Evolutionary conservation across 2,797 vertebrate genomes (phyloP).

Genomic region (Mionectes olivaceus): DNA sequence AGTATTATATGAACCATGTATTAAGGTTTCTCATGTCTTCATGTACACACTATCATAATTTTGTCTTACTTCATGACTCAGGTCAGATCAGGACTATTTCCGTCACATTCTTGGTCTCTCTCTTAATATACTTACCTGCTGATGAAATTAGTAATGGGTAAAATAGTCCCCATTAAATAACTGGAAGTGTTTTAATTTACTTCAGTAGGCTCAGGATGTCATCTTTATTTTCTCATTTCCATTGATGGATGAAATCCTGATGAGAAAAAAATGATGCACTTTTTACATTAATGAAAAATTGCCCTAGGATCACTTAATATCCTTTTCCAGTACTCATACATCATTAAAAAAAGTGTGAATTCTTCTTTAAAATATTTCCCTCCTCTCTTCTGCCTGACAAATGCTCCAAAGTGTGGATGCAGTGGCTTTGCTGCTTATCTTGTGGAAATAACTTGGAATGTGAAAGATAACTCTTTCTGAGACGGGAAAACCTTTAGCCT

Average conservation of each 20-base stretch:
- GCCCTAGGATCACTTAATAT: not conserved
- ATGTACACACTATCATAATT: not conserved
- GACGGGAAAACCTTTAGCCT: not conserved
- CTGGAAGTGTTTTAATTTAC: not conserved
- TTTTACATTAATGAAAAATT: not conserved
- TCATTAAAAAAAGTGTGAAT: not conserved
- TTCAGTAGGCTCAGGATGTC: not conserved
- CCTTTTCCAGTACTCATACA: not conserved
- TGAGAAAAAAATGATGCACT: not conserved
- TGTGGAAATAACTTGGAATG: not conserved
- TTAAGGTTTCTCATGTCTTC: not conserved
- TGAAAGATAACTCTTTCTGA: not conserved
- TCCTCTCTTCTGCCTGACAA: not conserved
- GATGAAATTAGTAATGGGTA: not conserved
- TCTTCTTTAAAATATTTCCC: not conserved
- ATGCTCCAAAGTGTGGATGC: not conserved
- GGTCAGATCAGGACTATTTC: not conserved
- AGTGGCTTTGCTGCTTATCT: not conserved
- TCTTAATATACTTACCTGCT: not conserved
- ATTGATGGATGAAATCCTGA: not conserved
- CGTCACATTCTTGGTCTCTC: not conserved
- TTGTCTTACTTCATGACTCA: not conserved
- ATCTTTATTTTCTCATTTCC: not conserved
- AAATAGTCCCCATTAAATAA: not conserved
- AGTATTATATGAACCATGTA: not conserved